These are phyloP conservation scores for Pterobdella sp. DNA, from an alignment of 2,888 invertebrate species.

Conservation along the genomic window DNA sequence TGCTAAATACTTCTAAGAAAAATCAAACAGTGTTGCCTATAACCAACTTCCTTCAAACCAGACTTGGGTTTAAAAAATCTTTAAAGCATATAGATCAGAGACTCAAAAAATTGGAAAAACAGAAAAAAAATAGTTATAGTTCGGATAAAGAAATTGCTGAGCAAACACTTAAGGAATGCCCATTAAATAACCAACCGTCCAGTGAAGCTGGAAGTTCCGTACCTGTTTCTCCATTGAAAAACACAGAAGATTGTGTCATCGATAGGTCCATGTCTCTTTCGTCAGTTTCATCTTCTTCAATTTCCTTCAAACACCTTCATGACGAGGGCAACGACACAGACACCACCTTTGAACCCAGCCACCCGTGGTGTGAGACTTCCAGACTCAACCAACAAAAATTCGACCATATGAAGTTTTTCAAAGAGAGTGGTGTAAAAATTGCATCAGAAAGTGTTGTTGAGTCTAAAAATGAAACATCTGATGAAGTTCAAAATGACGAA, in stretches of 20 bases:
- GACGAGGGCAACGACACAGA: conserved; percentile 1
- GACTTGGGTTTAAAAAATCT: background rate
- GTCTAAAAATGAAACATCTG: background rate
- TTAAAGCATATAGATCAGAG: background rate
- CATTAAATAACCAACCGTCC: too few relatives aligned
- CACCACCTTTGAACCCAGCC: conserved; percentile 22
- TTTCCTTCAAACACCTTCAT: background rate
- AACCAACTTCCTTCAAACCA: conserved; percentile 42
- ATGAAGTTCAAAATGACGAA: too few relatives aligned
- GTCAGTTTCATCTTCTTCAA: background rate
- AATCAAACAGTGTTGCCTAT: conserved; percentile 36
- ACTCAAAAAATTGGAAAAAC: background rate
- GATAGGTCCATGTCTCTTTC: background rate
- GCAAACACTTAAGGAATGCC: background rate
- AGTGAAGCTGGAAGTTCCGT: background rate
- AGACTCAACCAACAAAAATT: background rate
- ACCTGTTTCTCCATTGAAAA: too few relatives aligned
- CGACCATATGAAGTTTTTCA: background rate
- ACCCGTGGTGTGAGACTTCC: conserved; percentile 19
- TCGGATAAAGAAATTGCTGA: background rate
- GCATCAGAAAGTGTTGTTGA: background rate
- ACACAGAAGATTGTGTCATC: background rate
- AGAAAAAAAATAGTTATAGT: background rate
- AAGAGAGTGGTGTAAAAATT: background rate
- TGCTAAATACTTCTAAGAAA: conserved; percentile 38